These are phyloP conservation scores for Lepidothrix coronata DNA, from an alignment of 2,113 vertebrate species.

Conservation along the genomic window DNA sequence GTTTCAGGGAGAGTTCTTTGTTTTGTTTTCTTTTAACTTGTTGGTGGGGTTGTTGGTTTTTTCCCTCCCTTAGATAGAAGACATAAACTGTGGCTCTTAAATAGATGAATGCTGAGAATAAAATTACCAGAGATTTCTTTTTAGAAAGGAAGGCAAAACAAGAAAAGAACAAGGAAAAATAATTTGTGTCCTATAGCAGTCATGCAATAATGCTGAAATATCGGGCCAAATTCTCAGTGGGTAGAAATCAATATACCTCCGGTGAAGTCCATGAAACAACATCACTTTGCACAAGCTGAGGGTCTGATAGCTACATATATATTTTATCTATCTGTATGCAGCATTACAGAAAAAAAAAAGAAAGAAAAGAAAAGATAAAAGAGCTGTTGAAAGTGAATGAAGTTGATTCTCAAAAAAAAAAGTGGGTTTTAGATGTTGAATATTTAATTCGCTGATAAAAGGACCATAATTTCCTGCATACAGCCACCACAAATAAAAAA, in stretches of 20 bases:
- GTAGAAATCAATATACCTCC: neutral
- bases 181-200: neutral
- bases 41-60: neutral
- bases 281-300: neutral
- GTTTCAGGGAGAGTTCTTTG: slow-evolving; percentile 51
- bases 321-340: slow-evolving; percentile 24
- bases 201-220: slow-evolving; percentile 15
- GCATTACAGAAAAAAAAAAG: neutral
- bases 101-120: slow-evolving; percentile 60
- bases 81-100: slow-evolving; percentile 66
- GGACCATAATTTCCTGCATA: slow-evolving; percentile 73
- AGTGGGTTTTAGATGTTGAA: slow-evolving; percentile 78
- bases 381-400: slow-evolving; percentile 78
- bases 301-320: neutral
- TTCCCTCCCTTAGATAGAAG: slow-evolving; percentile 30
- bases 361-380: slow-evolving; percentile 73
- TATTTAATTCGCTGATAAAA: slow-evolving; percentile 87
- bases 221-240: neutral
- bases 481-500: slow-evolving; percentile 66
- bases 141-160: slow-evolving; percentile 14
- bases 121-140: slow-evolving; percentile 27
- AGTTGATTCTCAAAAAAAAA: slow-evolving; percentile 74
- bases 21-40: slow-evolving; percentile 31
- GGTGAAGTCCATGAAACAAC: neutral
- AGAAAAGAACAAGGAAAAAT: neutral